These are phyloP conservation scores for Drosophila virilis DNA, from an alignment of 1,140 invertebrate genomes.

Conservation along the genomic window DNA sequence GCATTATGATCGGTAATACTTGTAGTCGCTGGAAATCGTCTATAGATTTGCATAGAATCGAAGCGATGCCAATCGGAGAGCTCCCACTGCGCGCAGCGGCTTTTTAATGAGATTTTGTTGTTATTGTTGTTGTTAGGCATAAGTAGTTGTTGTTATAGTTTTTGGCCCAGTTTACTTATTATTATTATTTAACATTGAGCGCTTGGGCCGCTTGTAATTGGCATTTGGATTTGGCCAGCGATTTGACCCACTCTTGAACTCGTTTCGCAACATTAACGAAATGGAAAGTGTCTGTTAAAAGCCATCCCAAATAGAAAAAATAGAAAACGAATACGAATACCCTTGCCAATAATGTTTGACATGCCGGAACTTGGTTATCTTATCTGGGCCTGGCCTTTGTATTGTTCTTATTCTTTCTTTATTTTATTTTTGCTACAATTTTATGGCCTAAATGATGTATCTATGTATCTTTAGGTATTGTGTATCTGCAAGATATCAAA, in stretches of 20 bases:
- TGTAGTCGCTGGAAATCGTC: constrained; percentile 48
- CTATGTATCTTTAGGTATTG: constrained; percentile 11
- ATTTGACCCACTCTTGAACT: constrained; percentile 67
- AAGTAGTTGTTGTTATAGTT: constrained; percentile 46
- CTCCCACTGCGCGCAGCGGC: constrained; percentile 65
- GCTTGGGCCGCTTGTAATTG: constrained; percentile 61
- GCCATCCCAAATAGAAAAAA: constrained; percentile 9
- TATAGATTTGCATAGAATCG: constrained; percentile 72
- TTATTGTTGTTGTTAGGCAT: constrained; percentile 3
- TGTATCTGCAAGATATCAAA: constrained; percentile 30
- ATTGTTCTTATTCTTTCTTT: constrained; percentile 31
- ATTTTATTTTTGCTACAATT: constrained; percentile 60
- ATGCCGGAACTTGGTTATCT: constrained; percentile 54
- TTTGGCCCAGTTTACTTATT: constrained; percentile 72
- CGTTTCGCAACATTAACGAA: constrained; percentile 54
- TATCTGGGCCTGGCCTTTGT: constrained; percentile 38
- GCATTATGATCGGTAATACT: constrained; percentile 34
- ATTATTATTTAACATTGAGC: constrained; percentile 76
- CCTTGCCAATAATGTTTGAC: constrained; percentile 49
- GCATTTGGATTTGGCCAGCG: constrained; percentile 51
- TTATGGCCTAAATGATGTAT: constrained; percentile 66
- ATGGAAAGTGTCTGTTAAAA: constrained; percentile 59
- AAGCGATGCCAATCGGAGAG: constrained; percentile 39
- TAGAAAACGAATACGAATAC: constrained; percentile 3
- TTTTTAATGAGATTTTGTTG: constrained; percentile 74